Percentiles rank a stretch among this genome's conserved stretches.
Conservation (phyloP, 1,140 invertebrate genomes). For the Trichonephila clavata region DNA sequence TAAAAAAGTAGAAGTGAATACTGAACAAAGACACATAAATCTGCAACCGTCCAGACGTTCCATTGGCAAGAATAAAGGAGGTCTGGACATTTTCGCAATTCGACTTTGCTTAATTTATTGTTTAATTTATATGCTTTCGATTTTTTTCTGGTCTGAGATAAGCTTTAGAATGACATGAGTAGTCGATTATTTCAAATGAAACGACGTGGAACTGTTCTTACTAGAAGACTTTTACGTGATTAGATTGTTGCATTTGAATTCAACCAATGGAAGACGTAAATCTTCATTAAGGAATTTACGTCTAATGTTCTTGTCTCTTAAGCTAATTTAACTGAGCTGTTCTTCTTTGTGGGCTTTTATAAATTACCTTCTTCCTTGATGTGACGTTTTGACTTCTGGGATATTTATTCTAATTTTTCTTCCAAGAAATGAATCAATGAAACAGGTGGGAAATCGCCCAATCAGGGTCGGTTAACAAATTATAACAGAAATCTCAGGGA, state of each 20-base stretch:
- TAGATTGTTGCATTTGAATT: constrained; percentile 48
- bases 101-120: constrained; percentile 59
- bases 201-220: neutral
- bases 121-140: constrained; percentile 54
- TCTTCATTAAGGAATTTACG: constrained; percentile 66
- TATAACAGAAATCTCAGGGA: neutral
- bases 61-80: neutral
- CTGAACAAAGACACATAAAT: constrained; percentile 28
- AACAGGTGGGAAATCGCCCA: neutral
- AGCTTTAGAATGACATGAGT: constrained; percentile 37
- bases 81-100: neutral
- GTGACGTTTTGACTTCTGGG: neutral
- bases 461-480: neutral
- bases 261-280: constrained; percentile 48
- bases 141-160: constrained; percentile 19
- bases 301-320: constrained; percentile 59
- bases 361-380: neutral
- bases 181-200: constrained; percentile 35
- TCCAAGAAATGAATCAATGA: neutral
- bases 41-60: neutral
- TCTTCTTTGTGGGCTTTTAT: constrained; percentile 41
- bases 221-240: constrained; percentile 24
- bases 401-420: constrained; percentile 2
- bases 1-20: neutral
- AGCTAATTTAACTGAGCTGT: constrained; percentile 65